Base-by-base conservation (phyloP, 2,888 invertebrate genomes). In the Sepiola atlantica region DNA sequence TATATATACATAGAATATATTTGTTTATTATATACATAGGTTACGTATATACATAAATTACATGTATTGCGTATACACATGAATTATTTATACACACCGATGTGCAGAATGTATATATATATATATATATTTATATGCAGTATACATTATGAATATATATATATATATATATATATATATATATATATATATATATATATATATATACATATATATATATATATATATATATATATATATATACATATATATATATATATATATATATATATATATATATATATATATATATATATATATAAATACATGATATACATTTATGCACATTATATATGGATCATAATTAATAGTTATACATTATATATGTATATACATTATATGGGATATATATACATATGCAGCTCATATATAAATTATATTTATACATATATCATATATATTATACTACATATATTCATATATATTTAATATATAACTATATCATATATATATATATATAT, bases 251-350 rank as follows among this genome's bases (percentile, higher is more conserved):
- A 21, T 18, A 61, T 18, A 61, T 18, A 61, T 18, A 61, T 1
- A 61, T 61, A 61, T 61, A 61, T 61, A 61, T 61, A 61, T 61
- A 61, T 61, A 61, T 61, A 61, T 61, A 61, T 61, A 61, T 61
- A 61, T 28, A 61, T 28, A 61, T 28, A 61, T 61, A 61, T 61
- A 61, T 28, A 61, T 61, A 61, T 61, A 61, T 61, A 61, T 61
- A 61, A 24, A 61, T 61, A 61, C 24, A 61, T 61, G 24, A 61
- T 61, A 24, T 24, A 57, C 57, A 57, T 20, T 8, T n/a, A n/a
- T n/a, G n/a, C n/a, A n/a, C n/a, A n/a, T n/a, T n/a, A n/a, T n/a
- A n/a, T n/a, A n/a, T n/a, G n/a, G n/a, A n/a, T n/a, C n/a, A n/a
- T n/a, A n/a, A n/a, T n/a, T n/a, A n/a, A n/a, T n/a, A n/a, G n/a